Evolutionary conservation across 2,888 invertebrate species (phyloP), one percentile per base, ranked within the genome.

Genomic region (Hirtodrosophila confusa): DNA sequence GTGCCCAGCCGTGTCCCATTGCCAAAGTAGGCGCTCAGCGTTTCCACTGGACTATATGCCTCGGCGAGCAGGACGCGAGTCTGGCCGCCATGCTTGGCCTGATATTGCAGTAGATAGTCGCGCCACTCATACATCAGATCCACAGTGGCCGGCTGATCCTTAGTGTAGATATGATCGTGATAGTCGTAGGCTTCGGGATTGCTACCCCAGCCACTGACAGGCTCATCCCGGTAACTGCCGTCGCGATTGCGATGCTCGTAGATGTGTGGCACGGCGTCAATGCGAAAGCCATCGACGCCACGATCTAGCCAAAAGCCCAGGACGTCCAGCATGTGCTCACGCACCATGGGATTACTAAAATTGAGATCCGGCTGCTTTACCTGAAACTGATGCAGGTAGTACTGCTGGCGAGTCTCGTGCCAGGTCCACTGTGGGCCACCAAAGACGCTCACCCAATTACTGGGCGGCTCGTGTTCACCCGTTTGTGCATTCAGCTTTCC

Each of bases 311-410:
- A 97, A 88, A 94, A 95, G 39, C 91, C 90, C 78, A 96, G 89
- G 10, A 91, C 89, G 75, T 93, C 94, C 91, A 94, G 93, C 91
- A 96, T 93, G 87, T 94, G 94, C 47, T 94, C 91, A 3, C 94
- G 92, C 6, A 97, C 93, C 37, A 93, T 92, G 0, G 94, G 93
- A 90, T 95, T 95, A 43, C 94, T 92, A 69, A 93, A 95, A 90
- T 98, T 97, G 0, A 98, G 92, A 90, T 97, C 97, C 0, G 97
- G 97, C 88, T 97, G 96, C 39, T 93, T 92, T 4, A 86, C 76
- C 8, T 94, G 92, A 55, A 91, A 91, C 76, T 95, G 94, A 78
- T 96, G 96, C 4, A 94, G 92, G 85, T 95, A 96, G 89, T 92
- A 96, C 86, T 95, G 94, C 49, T 93, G 90, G 2, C 95, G 92